Conservation (phyloP, 2,797 vertebrate species). For the Typhlichthys eigenmanni region DNA sequence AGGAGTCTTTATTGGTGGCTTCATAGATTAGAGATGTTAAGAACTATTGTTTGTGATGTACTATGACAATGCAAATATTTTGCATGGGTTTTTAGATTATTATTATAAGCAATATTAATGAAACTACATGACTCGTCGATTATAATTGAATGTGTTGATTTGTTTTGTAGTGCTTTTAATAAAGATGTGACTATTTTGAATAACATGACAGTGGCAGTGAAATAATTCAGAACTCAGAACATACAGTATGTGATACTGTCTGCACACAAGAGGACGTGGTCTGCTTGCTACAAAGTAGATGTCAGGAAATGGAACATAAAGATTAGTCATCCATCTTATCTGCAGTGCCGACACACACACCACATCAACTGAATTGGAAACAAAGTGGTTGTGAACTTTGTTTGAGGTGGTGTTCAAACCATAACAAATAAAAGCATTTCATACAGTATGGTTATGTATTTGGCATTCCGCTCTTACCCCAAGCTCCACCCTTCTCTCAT, state of each 20-base stretch:
- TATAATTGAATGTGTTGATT: constrained; percentile 67
- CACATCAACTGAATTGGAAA: constrained; percentile 7
- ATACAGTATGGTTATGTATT: too few relatives aligned
- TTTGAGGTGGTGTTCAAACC: not conserved
- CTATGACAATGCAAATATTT: constrained; percentile 32
- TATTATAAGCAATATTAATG: constrained; percentile 31
- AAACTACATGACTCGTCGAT: constrained; percentile 33
- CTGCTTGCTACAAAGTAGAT: constrained; percentile 18
- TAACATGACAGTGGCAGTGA: constrained; percentile 6
- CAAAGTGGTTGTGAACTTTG: not conserved
- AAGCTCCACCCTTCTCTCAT: too few relatives aligned
- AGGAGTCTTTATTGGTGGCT: constrained; percentile 30
- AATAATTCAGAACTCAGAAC: not conserved
- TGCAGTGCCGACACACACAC: not conserved
- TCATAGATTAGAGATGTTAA: constrained; percentile 9
- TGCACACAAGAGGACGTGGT: constrained; percentile 63
- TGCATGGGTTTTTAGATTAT: constrained; percentile 62
- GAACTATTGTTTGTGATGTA: constrained; percentile 22
- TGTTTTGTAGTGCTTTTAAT: constrained; percentile 70
- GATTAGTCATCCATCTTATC: not conserved
- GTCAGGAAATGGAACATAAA: constrained; percentile 11
- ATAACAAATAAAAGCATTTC: too few relatives aligned
- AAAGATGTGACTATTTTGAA: constrained; percentile 79
- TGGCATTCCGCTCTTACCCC: too few relatives aligned
- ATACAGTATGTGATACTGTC: constrained; percentile 16